Base-by-base conservation (phyloP, 2,888 invertebrate species). In the Drosophila nr. medialis region DNA sequence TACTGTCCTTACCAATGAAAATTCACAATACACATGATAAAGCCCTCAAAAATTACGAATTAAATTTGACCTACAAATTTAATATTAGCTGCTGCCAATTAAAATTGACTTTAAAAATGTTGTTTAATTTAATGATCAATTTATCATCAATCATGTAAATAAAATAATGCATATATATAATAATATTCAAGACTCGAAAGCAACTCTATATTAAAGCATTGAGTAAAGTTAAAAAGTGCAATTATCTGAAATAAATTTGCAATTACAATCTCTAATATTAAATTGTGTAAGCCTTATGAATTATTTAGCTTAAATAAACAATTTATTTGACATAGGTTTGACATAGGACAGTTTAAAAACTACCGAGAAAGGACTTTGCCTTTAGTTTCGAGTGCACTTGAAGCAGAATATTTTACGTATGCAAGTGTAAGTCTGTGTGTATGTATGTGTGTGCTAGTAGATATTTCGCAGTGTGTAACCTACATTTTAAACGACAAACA, bases 401-500 rank as follows among this genome's bases (percentile, higher is more conserved):
- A 58, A 53, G 45, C 56, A 62, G 75, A 84, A 27, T 66, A 65
- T 77, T 81, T 68, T 59, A 66, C 45, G 50, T 69, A 72, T 72
- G 68, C 71, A 75, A 36, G 48, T 62, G 66, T 55, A 55, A 42
- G 59, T 56, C 48, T 49, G 40, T 66, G 53, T 66, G 29, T 58
- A 54, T 38, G 24, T 51, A 36, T 65, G 53, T 67, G 45, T 62
- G 55, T 61, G 15, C 48, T 21, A 49, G 65, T 51, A 62, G 53
- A 60, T 50, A 51, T 72, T 68, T 87, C 38, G 63, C 68, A 82
- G 85, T 90, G 90, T 90, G 90, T 85, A 85, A 85, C 85, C 90
- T 83, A 85, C 90, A 85, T 90, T 90, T 90, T 71, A 77, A 85
- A 70, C 89, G 86, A 78, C 89, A 75, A 65, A 66, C 68, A 86